Evolutionary conservation across 2,888 invertebrate genomes (phyloP).

Genomic region (Tipula vernalis): DNA sequence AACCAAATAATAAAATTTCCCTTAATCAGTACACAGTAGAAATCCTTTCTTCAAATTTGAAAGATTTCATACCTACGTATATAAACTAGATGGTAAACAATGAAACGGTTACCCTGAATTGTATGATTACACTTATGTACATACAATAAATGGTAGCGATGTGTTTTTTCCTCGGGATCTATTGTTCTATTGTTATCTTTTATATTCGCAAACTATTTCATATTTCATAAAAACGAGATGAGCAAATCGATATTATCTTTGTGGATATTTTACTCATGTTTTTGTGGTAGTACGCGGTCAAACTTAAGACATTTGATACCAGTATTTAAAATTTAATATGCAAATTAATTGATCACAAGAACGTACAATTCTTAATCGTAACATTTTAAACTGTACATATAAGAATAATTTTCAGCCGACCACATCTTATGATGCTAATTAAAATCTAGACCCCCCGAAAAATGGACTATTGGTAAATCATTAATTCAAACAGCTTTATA

Average conservation of each 20-base stretch:
- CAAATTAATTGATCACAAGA: too few species aligned
- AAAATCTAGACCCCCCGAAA: too few species aligned
- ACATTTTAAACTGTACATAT: too few species aligned
- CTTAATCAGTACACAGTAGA: not conserved
- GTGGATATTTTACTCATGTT: too few species aligned
- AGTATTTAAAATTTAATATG: too few species aligned
- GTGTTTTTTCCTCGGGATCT: not conserved
- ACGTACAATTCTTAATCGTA: too few species aligned
- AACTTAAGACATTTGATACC: too few species aligned
- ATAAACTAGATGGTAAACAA: not conserved
- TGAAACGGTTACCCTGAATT: not conserved
- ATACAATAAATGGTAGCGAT: not conserved
- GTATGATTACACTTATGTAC: not conserved
- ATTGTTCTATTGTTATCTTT: not conserved
- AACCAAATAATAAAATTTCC: not conserved
- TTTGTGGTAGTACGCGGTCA: too few species aligned
- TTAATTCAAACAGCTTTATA: not conserved
- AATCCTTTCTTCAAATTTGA: not conserved
- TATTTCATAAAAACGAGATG: not conserved
- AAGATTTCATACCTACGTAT: not conserved
- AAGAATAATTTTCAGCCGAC: too few species aligned
- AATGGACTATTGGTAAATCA: too few species aligned
- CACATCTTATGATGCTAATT: too few species aligned
- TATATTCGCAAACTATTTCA: not conserved
- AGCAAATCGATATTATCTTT: not conserved